Percentiles rank a stretch among this genome's conserved stretches.
These are phyloP conservation scores for Bolinopsis microptera DNA, from an alignment of 37 sponge, comb jelly and placozoan species.

Conservation along the genomic window DNA sequence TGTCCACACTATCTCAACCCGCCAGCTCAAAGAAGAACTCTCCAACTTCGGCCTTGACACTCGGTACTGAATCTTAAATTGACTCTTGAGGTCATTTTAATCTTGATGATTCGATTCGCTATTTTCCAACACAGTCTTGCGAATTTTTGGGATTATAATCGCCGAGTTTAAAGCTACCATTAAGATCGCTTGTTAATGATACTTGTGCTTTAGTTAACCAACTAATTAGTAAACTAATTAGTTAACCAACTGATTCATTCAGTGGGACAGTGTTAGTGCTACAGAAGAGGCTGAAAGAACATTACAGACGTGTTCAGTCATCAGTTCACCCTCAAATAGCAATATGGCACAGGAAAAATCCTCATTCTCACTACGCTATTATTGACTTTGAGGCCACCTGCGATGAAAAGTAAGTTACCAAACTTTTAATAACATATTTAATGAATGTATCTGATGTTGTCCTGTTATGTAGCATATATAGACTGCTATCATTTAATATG, in stretches of 20 bases:
- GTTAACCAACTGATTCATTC: too few relatives aligned
- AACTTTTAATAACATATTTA: too few relatives aligned
- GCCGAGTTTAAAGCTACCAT: too few relatives aligned
- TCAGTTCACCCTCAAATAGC: constrained; percentile 6
- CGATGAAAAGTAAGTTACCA: constrained; percentile 68
- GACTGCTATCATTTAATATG: too few relatives aligned
- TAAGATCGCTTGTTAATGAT: too few relatives aligned
- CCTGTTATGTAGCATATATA: too few relatives aligned
- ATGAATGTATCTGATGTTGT: background rate
- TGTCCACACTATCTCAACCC: constrained; percentile 44
- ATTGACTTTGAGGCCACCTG: constrained; percentile 84
- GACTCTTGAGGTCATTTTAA: too few relatives aligned
- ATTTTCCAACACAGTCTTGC: too few relatives aligned
- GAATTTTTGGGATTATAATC: too few relatives aligned
- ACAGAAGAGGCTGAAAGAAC: constrained; percentile 46
- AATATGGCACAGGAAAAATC: constrained; percentile 60
- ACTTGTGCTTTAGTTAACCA: too few relatives aligned
- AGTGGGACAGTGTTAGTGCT: constrained; percentile 11
- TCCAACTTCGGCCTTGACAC: constrained; percentile 43
- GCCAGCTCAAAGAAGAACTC: constrained; percentile 27
- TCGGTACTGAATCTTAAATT: background rate
- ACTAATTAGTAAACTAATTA: too few relatives aligned
- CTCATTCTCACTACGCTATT: constrained; percentile 71
- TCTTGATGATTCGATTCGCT: too few relatives aligned
- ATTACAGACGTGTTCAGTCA: constrained; percentile 29